Evolutionary conservation across 92 coral and sea anemone species (phyloP).

Genomic region (Zoanthus sansibaricus): DNA sequence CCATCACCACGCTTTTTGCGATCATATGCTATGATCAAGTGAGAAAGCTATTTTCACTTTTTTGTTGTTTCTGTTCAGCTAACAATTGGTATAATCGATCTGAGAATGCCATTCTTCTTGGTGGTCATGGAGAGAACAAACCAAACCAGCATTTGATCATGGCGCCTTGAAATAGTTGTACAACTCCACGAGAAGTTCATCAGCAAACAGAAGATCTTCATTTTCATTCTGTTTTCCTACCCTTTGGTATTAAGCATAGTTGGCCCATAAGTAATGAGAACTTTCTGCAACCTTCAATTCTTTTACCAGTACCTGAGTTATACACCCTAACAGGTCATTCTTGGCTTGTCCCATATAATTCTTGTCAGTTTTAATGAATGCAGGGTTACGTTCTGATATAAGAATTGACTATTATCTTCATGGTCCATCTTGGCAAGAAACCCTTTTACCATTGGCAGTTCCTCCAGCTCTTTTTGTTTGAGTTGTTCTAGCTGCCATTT

Average conservation of each 20-base stretch:
- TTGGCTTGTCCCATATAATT: constrained; percentile 12
- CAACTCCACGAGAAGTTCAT: constrained; percentile 16
- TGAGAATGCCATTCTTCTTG: constrained; percentile 50
- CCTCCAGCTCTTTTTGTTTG: constrained; percentile 20
- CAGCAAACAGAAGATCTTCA: constrained; percentile 40
- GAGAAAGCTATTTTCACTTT: too few relatives aligned
- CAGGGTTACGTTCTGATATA: constrained; percentile 37
- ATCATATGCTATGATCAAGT: too few relatives aligned
- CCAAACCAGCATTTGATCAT: constrained; percentile 39
- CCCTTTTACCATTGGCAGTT: constrained; percentile 51
- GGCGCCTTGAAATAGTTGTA: constrained; percentile 42
- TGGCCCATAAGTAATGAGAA: constrained; percentile 11
- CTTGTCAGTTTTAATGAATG: constrained; percentile 34
- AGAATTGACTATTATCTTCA: not conserved
- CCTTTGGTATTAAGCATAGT: constrained; percentile 33
- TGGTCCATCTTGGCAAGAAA: constrained; percentile 5
- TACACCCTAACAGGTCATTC: constrained; percentile 23
- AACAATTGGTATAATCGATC: constrained; percentile 39
- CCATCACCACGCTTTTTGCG: too few relatives aligned
- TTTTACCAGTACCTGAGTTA: constrained; percentile 25
- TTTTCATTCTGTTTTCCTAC: constrained; percentile 23
- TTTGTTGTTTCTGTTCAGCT: constrained; percentile 6
- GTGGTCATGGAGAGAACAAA: constrained; percentile 12
- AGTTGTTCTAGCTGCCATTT: constrained; percentile 44
- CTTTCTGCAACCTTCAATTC: constrained; percentile 28